phyloP scores from a whole-genome alignment of 2,113 vertebrate genomes.

The Lasiurus cinereus region DNA sequence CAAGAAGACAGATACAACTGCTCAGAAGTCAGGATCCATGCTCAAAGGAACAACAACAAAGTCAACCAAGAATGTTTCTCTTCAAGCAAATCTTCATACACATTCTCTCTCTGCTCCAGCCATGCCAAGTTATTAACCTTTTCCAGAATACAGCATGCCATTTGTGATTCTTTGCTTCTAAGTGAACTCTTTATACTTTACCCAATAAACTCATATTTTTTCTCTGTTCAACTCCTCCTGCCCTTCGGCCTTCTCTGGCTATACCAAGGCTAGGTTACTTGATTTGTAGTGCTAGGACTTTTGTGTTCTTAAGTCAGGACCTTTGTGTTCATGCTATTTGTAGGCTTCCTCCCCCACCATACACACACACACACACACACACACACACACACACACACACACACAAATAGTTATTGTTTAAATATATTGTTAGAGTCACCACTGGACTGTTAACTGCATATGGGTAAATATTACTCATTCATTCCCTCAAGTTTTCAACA shows the following conservation, averaged over 20 bases:
- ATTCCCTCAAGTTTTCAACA: conserved; percentile 16
- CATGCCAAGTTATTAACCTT: not conserved
- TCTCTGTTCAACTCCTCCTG: not conserved
- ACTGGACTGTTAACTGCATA: not conserved
- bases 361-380: no score
- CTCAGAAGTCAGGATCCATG: not conserved
- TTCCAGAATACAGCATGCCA: not conserved
- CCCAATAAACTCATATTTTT: not conserved
- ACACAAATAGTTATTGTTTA: not conserved
- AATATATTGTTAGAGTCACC: not conserved
- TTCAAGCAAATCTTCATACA: not conserved
- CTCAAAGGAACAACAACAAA: not conserved
- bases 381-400: no score
- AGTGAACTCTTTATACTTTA: not conserved
- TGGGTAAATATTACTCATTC: not conserved
- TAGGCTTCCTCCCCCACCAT: not conserved
- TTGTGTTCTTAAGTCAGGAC: not conserved
- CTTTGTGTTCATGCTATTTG: not conserved
- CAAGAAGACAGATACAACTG: not conserved
- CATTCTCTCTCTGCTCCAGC: not conserved
- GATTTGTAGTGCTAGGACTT: not conserved
- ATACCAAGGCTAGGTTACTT: not conserved
- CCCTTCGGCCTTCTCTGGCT: not conserved
- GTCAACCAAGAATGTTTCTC: not conserved
- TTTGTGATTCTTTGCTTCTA: conserved; percentile 20